These are phyloP conservation scores for Drosophila helvetica DNA, from an alignment of 2,888 invertebrate genomes.

Conservation along the genomic window DNA sequence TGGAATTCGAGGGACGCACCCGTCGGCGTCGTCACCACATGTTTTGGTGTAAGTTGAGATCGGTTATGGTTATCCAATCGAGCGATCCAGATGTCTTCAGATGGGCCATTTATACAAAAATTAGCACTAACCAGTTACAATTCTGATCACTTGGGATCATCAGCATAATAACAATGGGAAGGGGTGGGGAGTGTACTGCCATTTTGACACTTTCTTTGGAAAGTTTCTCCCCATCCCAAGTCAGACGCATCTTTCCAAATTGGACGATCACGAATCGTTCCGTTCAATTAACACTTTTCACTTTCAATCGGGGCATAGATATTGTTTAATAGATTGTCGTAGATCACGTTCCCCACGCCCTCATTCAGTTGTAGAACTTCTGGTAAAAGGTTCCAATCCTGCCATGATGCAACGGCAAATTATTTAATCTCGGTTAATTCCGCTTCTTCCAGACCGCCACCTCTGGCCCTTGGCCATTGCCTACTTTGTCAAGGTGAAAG, in stretches of 20 bases:
- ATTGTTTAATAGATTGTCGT: conserved; percentile 53
- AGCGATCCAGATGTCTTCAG: conserved; percentile 3
- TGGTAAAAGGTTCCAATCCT: conserved; percentile 24
- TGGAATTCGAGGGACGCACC: conserved; percentile 72
- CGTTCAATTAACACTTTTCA: conserved; percentile 81
- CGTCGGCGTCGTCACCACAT: conserved; percentile 71
- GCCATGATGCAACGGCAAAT: conserved; percentile 46
- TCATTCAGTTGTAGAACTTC: conserved; percentile 32
- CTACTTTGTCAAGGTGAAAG: conserved; percentile 83
- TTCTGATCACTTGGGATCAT: conserved; percentile 26
- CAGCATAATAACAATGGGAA: conserved; percentile 37
- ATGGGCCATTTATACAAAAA: conserved; percentile 36
- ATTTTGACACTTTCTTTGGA: conserved; percentile 62
- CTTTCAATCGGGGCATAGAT: conserved; percentile 67
- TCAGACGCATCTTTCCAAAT: conserved; percentile 50
- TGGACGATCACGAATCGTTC: conserved; percentile 70
- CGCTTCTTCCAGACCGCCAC: conserved; percentile 60
- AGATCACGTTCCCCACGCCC: neutral
- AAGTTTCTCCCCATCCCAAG: conserved; percentile 51
- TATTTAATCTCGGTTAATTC: neutral
- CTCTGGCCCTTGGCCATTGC: conserved; percentile 82
- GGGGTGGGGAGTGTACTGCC: conserved; percentile 24
- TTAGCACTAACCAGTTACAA: conserved; percentile 28
- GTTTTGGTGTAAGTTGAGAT: conserved; percentile 56
- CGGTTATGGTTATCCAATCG: neutral